phyloP scores from a whole-genome alignment of 2,888 invertebrate genomes.

The Pycnomerus fuliginosus region DNA sequence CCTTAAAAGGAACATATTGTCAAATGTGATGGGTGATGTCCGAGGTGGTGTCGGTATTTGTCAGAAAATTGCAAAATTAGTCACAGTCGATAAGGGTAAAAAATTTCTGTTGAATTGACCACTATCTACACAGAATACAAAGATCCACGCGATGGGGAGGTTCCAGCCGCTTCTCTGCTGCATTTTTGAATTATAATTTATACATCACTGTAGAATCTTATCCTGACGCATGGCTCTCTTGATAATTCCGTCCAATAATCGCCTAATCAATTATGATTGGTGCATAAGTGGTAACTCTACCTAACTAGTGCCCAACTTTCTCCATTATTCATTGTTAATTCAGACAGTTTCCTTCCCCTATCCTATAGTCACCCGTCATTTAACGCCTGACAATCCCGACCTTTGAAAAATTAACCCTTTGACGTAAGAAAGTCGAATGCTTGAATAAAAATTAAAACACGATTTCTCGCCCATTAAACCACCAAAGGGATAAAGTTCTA shows the following conservation, averaged over 20 bases:
- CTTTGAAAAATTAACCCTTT: background rate
- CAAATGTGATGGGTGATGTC: too few species aligned
- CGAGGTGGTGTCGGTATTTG: too few species aligned
- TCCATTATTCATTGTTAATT: slow-evolving; percentile 33
- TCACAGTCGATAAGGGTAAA: too few species aligned
- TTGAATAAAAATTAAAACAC: background rate
- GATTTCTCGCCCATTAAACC: background rate
- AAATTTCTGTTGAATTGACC: too few species aligned
- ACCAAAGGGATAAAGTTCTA: background rate
- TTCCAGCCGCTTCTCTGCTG: too few species aligned
- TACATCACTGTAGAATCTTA: slow-evolving; percentile 9
- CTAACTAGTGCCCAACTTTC: slow-evolving; percentile 29
- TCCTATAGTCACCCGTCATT: slow-evolving; percentile 17
- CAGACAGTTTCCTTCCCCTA: slow-evolving; percentile 10
- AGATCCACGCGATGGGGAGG: too few species aligned
- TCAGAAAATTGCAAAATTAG: slow-evolving; percentile 10
- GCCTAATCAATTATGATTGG: slow-evolving; percentile 30
- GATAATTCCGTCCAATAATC: slow-evolving; percentile 26
- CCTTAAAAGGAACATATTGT: too few species aligned
- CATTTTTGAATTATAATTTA: slow-evolving; percentile 11
- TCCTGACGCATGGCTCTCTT: slow-evolving; percentile 25
- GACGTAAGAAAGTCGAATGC: background rate
- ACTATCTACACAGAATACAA: too few species aligned
- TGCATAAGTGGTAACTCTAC: slow-evolving; percentile 29
- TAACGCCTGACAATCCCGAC: slow-evolving; percentile 7